Percentiles rank a stretch among this genome's conserved stretches.
Conservation (phyloP, 2,888 invertebrate genomes). For the Synanthedon vespiformis region DNA sequence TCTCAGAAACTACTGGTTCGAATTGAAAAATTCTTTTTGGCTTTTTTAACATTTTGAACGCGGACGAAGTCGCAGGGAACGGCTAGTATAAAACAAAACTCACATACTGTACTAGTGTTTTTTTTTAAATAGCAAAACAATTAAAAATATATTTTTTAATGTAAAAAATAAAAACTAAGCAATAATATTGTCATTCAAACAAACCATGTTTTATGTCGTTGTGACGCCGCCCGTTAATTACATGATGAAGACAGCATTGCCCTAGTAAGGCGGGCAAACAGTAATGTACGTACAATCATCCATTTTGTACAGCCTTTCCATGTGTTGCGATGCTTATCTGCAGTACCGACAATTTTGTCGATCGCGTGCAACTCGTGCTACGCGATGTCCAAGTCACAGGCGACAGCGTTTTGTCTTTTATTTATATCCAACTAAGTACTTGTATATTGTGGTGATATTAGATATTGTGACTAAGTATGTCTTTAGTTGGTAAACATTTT, state of each 20-base stretch:
- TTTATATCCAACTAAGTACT: no score
- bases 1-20: no score
- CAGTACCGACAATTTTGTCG: constrained; percentile 24
- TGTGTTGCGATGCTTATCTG: constrained; percentile 40
- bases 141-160: no score
- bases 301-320: constrained; percentile 28
- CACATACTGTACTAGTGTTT: no score
- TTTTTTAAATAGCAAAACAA: no score
- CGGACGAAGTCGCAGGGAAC: no score
- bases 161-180: neutral
- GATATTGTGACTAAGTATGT: no score
- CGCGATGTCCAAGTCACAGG: neutral
- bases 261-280: constrained; percentile 8
- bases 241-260: constrained; percentile 17
- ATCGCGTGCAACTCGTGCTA: constrained; percentile 33
- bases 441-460: no score
- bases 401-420: neutral
- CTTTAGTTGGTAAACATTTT: no score
- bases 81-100: no score
- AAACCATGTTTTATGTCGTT: constrained; percentile 8
- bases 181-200: constrained; percentile 3
- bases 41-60: no score
- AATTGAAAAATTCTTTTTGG: no score
- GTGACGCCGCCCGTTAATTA: constrained; percentile 15
- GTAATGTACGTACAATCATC: constrained; percentile 13